Conservation (phyloP, 2,113 vertebrate species). For the Fulmarus glacialis region DNA sequence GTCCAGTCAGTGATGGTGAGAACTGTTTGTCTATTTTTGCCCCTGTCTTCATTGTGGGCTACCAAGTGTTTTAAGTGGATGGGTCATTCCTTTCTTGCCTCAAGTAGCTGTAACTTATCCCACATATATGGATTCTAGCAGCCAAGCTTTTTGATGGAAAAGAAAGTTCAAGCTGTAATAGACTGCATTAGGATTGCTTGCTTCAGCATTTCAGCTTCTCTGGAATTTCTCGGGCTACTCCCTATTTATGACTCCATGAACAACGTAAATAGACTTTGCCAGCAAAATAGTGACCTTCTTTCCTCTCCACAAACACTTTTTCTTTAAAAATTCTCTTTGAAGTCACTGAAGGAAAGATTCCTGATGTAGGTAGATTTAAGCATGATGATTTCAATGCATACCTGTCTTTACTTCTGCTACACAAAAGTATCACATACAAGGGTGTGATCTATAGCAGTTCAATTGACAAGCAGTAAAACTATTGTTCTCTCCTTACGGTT, state of each 20-base stretch:
- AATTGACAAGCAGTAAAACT: not conserved
- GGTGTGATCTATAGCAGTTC: not conserved
- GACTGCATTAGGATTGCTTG: not conserved
- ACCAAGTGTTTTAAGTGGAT: not conserved
- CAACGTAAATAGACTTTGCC: not conserved
- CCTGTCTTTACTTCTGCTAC: not conserved
- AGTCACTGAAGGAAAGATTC: not conserved
- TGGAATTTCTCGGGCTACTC: not conserved
- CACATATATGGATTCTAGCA: not conserved
- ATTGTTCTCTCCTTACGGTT: not conserved
- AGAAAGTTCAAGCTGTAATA: not conserved
- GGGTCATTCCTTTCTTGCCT: not conserved
- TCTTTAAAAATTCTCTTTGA: not conserved
- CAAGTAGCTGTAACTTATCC: not conserved
- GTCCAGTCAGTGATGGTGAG: slow-evolving; percentile 63
- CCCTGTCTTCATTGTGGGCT: not conserved
- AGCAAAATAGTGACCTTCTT: not conserved
- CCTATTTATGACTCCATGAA: not conserved
- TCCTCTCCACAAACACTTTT: not conserved
- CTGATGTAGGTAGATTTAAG: not conserved
- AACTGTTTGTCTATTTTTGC: slow-evolving; percentile 19
- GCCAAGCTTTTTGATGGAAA: not conserved
- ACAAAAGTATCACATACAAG: not conserved
- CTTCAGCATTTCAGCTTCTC: not conserved
- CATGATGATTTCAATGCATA: not conserved